Percentiles rank a stretch among this genome's conserved stretches.
phyloP scores from a whole-genome alignment of 2,113 vertebrate genomes.

The Mola mola region DNA sequence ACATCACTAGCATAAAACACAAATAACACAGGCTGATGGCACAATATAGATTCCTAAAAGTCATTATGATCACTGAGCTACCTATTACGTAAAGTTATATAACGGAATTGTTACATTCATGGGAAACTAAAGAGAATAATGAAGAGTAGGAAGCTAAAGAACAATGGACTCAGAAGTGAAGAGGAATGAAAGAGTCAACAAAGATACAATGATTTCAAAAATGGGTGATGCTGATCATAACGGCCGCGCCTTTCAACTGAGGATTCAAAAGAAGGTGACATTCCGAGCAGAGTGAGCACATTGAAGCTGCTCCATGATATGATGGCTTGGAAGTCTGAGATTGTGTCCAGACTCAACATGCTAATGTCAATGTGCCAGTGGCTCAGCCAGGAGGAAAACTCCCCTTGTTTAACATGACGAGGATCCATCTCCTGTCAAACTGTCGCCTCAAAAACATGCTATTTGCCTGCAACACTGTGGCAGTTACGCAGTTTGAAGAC shows the following conservation, averaged over 20 bases:
- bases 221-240: neutral
- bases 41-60: no score
- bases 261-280: constrained; percentile 4
- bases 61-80: neutral
- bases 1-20: no score
- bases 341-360: constrained; percentile 34
- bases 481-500: constrained; percentile 4
- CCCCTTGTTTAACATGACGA: constrained; percentile 13
- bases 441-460: constrained; percentile 3
- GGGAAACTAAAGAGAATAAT: neutral
- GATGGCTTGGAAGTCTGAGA: constrained; percentile 36
- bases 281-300: constrained; percentile 2
- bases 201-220: constrained; percentile 15
- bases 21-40: no score
- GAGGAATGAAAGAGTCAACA: neutral
- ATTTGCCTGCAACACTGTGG: neutral
- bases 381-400: constrained; percentile 32
- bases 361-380: constrained; percentile 19
- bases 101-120: neutral
- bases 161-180: neutral
- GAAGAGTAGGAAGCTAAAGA: neutral
- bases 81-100: neutral
- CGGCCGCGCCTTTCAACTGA: neutral
- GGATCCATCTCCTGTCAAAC: constrained; percentile 26
- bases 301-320: constrained; percentile 7